Conservation (phyloP, 2,888 invertebrate genomes). For the Eudasyphora cyanicolor region DNA sequence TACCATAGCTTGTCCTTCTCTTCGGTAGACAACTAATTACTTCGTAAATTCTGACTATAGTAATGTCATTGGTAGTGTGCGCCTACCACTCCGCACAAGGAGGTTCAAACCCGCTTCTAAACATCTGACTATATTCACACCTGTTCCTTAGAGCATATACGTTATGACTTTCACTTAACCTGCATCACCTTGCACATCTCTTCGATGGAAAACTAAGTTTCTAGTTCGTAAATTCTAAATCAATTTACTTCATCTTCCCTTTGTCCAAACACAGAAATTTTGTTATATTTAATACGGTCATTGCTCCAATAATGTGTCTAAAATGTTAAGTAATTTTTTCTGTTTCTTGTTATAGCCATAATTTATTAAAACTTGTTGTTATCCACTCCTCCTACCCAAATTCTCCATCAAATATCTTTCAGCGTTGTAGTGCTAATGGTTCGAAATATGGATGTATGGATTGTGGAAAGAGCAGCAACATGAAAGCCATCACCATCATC, state of each 20-base stretch:
- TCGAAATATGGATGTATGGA: too few species aligned
- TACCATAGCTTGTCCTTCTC: too few species aligned
- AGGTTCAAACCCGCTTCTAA: too few species aligned
- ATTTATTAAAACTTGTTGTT: conserved; percentile 24
- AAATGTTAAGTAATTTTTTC: conserved; percentile 33
- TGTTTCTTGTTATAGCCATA: conserved; percentile 44
- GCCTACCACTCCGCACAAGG: too few species aligned
- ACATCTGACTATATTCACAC: too few species aligned
- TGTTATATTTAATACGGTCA: conserved; percentile 1
- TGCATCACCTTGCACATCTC: too few species aligned
- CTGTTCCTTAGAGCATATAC: too few species aligned
- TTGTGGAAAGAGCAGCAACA: conserved; percentile 42
- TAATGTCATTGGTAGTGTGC: too few species aligned
- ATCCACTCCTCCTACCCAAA: not conserved
- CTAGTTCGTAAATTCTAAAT: not conserved
- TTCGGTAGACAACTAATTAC: too few species aligned
- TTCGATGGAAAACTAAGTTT: too few species aligned
- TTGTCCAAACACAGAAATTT: not conserved
- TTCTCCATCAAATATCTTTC: not conserved
- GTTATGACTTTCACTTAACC: too few species aligned
- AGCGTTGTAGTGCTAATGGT: not conserved
- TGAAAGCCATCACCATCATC: conserved; percentile 22
- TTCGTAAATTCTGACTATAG: too few species aligned
- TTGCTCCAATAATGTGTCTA: conserved; percentile 31
- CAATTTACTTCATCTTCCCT: not conserved